Evolutionary conservation across 2,113 vertebrate genomes (phyloP), one percentile per base, ranked within the genome.

Genomic region (Apodemus sylvaticus): DNA sequence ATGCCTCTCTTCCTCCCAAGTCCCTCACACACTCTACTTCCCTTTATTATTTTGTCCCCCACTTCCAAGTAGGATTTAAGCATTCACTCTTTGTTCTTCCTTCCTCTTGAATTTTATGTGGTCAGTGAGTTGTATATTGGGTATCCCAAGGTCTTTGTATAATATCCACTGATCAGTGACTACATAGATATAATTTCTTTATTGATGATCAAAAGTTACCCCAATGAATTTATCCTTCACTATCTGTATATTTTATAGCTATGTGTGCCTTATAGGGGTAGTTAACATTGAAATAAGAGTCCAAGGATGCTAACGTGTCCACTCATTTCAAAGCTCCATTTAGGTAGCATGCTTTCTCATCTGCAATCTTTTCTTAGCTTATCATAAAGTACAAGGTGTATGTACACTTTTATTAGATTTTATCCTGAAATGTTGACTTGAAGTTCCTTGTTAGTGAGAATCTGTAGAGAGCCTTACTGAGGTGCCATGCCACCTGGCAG

Each of bases 371-470:
- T 77, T 86, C n/a, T 48, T 29, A 58, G 6, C 7, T 86, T 4
- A 55, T 77, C 66, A 68, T 58, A 82, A 71, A 74, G 81, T 6
- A 87, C 14, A 89, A 90, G 94, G 14, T 5, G 26, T 74, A 89
- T 13, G 36, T 5, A 13, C 36, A 14, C n/a, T 62, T 86, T 39
- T n/a, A 62, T 24, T 78, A 39, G 11, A 78, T 85, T 34, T 12
- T 42, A 62, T 58, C 45, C 45, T 85, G 70, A 91, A 88, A 94
- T 94, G 17, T 82, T 71, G 45, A 93, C 68, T 86, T 53, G 34
- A 89, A 60, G 36, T 93, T 94, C 7, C 26, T 81, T 85, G 8
- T 55, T 79, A 91, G 45, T 20, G 22, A 94, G 60, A 26, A 48
- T 48, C 45, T 48, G 45, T 48, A 48, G 45, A 48, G 45, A 48